Base-by-base conservation (phyloP, 2,113 vertebrate species). In the Seriola aureovittata region DNA sequence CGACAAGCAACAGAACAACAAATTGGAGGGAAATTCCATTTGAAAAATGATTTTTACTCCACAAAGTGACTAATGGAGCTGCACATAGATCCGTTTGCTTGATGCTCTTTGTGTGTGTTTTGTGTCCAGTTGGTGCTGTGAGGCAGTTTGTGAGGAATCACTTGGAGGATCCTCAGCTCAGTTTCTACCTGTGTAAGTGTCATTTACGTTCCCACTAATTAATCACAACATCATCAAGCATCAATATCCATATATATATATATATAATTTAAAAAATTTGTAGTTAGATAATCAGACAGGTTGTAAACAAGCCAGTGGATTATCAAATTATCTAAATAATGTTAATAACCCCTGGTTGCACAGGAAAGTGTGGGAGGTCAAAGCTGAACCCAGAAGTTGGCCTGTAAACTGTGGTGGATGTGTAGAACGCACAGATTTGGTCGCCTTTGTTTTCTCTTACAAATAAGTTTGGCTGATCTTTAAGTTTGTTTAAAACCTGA, bases 141-240 rank as follows among this genome's bases (percentile, higher is more conserved):
- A 96, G 52, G 88, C 84, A 95, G 75, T 99, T 99, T 42, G 96
- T 99, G 64, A 93, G 88, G 89, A 95, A 91, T 84, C 96, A 98
- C 82, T 91, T 99, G 85, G 95, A 95, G 16, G 93, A 97, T 70
- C 93, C 96, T 1, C 85, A 93, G 25, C 90, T 97, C 64, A 82
- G 91, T 1, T 99, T 99, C 88, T 96, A 98, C 91, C 84, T 99
- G 55, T 99, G 98, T 99, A 90, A 97, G 98, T 97, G 46, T 64
- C 57, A 38, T 76, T 55, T 64, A 0, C 38, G 63, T 16, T 32
- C 55, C 11, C 32, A 14, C 6, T 59, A 9, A 52, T 48, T 13
- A 34, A 48, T 68, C 29, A 52, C 23, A 38, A 7, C 32, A 17
- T 66, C 59, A 48, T 46, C 17, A 64, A 50, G 17, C 23, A 44